Conservation (phyloP, 92 coral and sea anemone genomes). For the Galaxea fascicularis region DNA sequence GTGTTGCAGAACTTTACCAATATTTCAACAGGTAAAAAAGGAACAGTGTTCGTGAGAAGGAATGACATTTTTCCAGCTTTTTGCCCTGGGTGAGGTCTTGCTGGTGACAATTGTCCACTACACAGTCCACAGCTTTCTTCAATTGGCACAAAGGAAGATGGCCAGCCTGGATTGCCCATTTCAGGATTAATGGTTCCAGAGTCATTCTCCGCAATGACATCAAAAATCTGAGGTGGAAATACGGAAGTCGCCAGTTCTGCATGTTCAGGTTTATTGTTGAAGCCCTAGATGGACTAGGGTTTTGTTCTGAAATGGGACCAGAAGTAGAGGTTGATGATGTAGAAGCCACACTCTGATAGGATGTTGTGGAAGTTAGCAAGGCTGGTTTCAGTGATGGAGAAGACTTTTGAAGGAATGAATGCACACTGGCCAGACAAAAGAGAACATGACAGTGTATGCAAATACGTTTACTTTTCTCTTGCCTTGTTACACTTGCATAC, state of each 20-base stretch:
- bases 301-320: background rate
- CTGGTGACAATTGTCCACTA: background rate
- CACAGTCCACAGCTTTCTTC: background rate
- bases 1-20: constrained; percentile 38
- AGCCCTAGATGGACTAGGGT: background rate
- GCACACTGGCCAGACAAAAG: constrained; percentile 10
- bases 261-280: background rate
- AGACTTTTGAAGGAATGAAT: background rate
- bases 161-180: background rate
- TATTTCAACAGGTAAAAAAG: constrained; percentile 22
- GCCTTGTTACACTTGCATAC: constrained; percentile 17
- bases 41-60: constrained; percentile 11
- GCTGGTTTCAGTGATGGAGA: background rate
- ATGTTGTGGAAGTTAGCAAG: background rate
- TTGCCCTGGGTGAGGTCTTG: constrained; percentile 37
- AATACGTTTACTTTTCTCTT: constrained; percentile 25
- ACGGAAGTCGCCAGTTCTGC: background rate
- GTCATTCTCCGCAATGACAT: background rate
- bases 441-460: constrained; percentile 43
- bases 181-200: background rate
- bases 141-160: background rate
- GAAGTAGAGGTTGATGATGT: background rate
- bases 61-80: background rate
- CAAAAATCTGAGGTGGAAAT: background rate
- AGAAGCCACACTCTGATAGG: background rate